These are phyloP conservation scores for Bambusicola thoracicus DNA, from an alignment of 2,113 vertebrate genomes.

Conservation along the genomic window DNA sequence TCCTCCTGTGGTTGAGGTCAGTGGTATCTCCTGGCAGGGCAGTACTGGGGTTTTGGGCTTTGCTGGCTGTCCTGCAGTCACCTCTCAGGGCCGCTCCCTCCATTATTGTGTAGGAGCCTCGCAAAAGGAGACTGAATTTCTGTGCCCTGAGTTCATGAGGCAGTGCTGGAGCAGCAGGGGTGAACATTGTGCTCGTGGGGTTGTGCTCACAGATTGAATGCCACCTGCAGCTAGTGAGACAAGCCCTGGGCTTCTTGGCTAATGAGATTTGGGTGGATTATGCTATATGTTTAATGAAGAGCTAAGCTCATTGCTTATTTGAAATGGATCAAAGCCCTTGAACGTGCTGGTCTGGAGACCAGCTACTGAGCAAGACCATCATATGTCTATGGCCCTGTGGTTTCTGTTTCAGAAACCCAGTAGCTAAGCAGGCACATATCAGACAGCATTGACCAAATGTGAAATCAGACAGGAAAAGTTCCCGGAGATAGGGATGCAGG, in stretches of 20 bases:
- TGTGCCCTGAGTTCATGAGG: rapidly evolving
- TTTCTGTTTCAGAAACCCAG: background rate
- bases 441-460: background rate
- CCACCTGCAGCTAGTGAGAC: background rate
- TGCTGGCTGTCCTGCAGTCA: background rate
- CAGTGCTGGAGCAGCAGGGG: background rate
- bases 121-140: background rate
- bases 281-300: slow-evolving; percentile 66
- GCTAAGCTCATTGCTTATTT: slow-evolving; percentile 69
- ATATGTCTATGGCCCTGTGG: background rate
- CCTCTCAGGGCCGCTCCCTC: rapidly evolving
- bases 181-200: background rate
- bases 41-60: background rate
- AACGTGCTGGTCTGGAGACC: slow-evolving; percentile 15
- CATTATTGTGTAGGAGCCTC: background rate
- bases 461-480: background rate
- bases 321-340: slow-evolving; percentile 57
- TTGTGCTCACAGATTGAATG: background rate
- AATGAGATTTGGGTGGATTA: slow-evolving; percentile 70
- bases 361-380: background rate
- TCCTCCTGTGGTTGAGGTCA: background rate
- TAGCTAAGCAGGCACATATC: background rate
- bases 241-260: background rate
- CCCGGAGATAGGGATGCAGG: background rate
- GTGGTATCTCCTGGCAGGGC: background rate